phyloP scores from a whole-genome alignment of 2,797 vertebrate species.

The Phrynocephalus vlangalii region DNA sequence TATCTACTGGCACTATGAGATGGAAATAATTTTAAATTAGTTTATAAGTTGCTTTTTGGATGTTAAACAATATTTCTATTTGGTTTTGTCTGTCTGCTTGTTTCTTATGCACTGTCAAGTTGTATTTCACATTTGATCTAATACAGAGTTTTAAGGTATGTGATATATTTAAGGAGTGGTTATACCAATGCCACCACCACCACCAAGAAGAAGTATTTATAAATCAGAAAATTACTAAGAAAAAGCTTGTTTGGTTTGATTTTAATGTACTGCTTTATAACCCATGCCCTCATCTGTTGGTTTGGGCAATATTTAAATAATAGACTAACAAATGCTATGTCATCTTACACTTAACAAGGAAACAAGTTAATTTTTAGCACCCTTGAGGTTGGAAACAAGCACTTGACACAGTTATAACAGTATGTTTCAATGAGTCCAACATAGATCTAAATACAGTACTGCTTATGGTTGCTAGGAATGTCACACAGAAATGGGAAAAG shows the following conservation, averaged over 20 bases:
- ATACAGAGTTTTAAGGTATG: too few relatives aligned
- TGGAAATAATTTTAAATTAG: neutral
- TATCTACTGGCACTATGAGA: neutral
- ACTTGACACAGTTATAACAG: neutral
- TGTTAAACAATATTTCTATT: too few relatives aligned
- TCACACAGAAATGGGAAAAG: too few relatives aligned
- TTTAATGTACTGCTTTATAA: neutral
- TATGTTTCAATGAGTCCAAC: neutral
- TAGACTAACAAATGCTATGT: neutral
- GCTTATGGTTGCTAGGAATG: neutral
- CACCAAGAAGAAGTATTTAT: neutral
- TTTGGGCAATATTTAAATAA: neutral
- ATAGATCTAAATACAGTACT: neutral
- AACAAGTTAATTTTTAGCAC: neutral
- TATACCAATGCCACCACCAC: neutral
- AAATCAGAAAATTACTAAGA: neutral
- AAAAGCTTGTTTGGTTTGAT: neutral
- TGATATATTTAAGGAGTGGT: neutral
- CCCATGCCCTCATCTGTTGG: neutral
- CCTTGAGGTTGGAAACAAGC: neutral
- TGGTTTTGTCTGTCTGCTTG: too few relatives aligned
- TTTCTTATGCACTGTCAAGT: too few relatives aligned
- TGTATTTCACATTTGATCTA: too few relatives aligned
- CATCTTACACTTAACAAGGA: neutral
- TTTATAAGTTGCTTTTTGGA: neutral